phyloP scores from a whole-genome alignment of 2,113 vertebrate genomes.

The Calyptommatus sinebrachiatus region DNA sequence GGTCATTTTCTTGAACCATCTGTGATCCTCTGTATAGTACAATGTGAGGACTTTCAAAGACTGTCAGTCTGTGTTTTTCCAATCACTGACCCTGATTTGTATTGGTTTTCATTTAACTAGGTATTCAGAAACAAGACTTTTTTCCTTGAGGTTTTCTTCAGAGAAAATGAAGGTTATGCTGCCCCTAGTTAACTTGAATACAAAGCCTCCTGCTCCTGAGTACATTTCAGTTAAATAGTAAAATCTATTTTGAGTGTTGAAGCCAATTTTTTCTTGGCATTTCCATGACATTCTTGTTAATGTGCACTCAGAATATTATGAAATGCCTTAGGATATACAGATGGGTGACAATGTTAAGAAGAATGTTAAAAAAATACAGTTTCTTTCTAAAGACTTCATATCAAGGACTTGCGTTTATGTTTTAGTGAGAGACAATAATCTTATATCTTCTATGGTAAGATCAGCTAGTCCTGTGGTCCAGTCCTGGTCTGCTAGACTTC shows the following conservation, averaged over 20 bases:
- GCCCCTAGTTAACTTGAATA: not conserved
- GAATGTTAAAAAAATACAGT: not conserved
- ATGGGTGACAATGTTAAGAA: slow-evolving; percentile 31
- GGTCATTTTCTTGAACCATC: not conserved
- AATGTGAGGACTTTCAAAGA: not conserved
- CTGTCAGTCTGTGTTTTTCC: not conserved
- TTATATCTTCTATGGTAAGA: not conserved
- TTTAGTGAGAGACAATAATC: not conserved
- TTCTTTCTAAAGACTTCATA: slow-evolving; percentile 1
- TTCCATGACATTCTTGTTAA: slow-evolving; percentile 48
- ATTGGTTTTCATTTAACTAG: not conserved
- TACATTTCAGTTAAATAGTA: slow-evolving; percentile 28
- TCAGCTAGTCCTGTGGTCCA: too few species aligned
- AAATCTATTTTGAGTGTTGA: slow-evolving; percentile 44
- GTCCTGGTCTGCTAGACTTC: too few species aligned
- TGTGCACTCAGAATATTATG: slow-evolving; percentile 60
- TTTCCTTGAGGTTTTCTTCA: accelerated
- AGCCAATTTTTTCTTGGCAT: slow-evolving; percentile 57
- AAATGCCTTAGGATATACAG: slow-evolving; percentile 51
- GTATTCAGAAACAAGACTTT: not conserved
- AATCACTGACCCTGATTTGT: not conserved
- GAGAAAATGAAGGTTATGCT: not conserved
- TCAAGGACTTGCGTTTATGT: not conserved
- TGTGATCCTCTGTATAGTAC: not conserved
- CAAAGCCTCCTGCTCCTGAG: too few species aligned